Conservation (phyloP, 2,797 vertebrate species). For the Sarcophilus harrisii region DNA sequence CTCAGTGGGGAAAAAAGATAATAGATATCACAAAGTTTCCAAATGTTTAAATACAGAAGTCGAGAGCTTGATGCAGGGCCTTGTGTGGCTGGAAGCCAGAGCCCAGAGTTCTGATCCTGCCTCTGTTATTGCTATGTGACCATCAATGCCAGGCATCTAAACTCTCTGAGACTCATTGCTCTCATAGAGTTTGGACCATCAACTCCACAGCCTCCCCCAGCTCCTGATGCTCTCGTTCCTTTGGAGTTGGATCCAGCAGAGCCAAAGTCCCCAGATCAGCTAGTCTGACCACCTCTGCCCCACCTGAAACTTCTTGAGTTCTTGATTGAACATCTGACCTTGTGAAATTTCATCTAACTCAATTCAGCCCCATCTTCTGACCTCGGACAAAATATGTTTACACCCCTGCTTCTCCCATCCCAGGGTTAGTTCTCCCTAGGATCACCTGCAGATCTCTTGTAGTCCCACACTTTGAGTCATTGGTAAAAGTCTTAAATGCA, state of each 20-base stretch:
- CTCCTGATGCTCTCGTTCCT: background rate
- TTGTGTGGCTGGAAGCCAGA: background rate
- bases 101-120: background rate
- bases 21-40: conserved; percentile 39
- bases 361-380: background rate
- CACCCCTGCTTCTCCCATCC: background rate
- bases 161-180: background rate
- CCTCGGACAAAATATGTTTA: background rate
- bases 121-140: background rate
- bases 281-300: background rate
- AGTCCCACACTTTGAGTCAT: background rate
- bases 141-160: background rate
- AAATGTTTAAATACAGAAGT: background rate
- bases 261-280: background rate
- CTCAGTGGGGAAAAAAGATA: background rate
- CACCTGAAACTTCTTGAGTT: background rate
- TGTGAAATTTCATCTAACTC: background rate
- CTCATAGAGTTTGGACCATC: background rate
- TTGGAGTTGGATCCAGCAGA: background rate
- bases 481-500: no score
- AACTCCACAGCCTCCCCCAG: background rate
- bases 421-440: background rate
- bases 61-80: conserved; percentile 3
- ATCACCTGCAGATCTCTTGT: background rate
- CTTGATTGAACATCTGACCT: background rate